Evolutionary conservation across 2,797 vertebrate species (phyloP).

Genomic region (Rhinichthys osculus): DNA sequence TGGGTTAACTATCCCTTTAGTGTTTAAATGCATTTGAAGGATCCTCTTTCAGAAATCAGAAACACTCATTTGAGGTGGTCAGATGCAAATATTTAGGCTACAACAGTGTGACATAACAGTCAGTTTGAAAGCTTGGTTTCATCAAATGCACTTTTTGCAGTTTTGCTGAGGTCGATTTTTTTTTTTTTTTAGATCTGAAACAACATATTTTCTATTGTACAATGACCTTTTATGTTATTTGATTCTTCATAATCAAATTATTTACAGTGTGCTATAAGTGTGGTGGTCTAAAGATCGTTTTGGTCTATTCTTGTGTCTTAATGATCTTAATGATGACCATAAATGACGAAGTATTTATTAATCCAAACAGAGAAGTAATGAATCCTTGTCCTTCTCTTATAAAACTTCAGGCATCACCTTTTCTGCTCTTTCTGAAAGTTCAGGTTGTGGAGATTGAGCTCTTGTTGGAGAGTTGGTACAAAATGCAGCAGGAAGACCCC

Average conservation of each 20-base stretch:
- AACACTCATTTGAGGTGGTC: neutral
- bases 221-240: neutral
- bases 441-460: too few species aligned
- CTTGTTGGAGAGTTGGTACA: too few species aligned
- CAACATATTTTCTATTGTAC: neutral
- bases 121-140: neutral
- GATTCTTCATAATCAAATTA: neutral
- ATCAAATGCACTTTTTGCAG: neutral
- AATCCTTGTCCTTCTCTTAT: neutral
- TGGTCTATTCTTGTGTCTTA: neutral
- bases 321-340: neutral
- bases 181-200: neutral
- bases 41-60: neutral
- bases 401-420: neutral
- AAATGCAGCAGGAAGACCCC: too few species aligned
- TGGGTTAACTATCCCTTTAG: too few species aligned
- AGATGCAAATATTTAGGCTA: neutral
- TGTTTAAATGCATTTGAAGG: neutral
- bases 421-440: neutral
- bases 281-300: neutral
- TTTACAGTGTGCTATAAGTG: too few species aligned
- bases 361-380: neutral
- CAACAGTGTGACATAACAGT: neutral
- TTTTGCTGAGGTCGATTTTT: neutral
- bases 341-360: neutral